Percentiles rank a stretch among this genome's conserved stretches.
Conservation (phyloP, 2,113 vertebrate genomes). For the Mirza zaza region DNA sequence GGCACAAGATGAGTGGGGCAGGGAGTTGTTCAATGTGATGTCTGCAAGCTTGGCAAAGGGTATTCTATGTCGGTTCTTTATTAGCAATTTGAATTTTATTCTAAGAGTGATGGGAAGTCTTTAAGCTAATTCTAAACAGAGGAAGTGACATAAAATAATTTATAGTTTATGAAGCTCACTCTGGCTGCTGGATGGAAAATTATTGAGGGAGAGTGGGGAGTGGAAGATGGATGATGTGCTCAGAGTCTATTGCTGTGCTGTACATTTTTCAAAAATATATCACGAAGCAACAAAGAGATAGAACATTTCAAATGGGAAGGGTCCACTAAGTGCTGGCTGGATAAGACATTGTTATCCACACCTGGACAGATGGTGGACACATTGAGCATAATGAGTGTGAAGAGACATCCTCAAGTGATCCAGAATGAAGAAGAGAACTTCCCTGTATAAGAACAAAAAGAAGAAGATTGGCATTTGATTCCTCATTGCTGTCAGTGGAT, state of each 20-base stretch:
- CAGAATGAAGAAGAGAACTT: not conserved
- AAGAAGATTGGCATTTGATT: not conserved
- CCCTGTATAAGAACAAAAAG: not conserved
- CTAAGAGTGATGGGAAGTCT: not conserved
- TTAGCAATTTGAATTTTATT: not conserved
- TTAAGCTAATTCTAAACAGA: not conserved
- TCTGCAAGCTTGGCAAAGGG: not conserved
- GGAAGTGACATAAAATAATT: not conserved
- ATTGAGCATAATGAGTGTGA: not conserved
- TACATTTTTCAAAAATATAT: not conserved
- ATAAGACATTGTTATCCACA: not conserved
- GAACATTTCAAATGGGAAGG: not conserved
- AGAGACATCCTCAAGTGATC: not conserved
- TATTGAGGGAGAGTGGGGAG: not conserved
- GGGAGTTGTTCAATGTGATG: not conserved
- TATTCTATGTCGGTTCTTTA: not conserved
- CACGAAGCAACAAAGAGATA: not conserved
- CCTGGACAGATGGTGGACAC: not conserved
- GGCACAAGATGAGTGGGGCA: not conserved
- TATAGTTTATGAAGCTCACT: not conserved
- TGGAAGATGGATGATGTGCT: not conserved
- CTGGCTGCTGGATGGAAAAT: not conserved
- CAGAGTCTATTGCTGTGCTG: not conserved
- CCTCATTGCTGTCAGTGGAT: not conserved
- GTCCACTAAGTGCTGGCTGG: not conserved